These are phyloP conservation scores for Habropoda laboriosa DNA, from an alignment of 1,140 invertebrate species.

Conservation along the genomic window DNA sequence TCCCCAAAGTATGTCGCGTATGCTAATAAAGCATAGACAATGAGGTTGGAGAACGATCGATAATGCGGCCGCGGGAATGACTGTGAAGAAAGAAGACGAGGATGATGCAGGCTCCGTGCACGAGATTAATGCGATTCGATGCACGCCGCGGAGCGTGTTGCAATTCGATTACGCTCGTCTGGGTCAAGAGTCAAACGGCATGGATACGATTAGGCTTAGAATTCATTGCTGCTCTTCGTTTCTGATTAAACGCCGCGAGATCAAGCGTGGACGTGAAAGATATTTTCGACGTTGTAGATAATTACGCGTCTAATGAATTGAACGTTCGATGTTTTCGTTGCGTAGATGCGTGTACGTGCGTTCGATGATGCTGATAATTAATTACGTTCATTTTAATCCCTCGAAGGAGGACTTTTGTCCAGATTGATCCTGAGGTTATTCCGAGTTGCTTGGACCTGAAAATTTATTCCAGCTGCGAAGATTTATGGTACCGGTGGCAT, in stretches of 20 bases:
- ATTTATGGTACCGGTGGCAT: no score
- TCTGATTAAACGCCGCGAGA: slow-evolving; percentile 24
- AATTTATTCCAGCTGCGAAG: no score
- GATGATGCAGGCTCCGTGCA: neutral
- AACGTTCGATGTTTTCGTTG: neutral
- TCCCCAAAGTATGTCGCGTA: neutral
- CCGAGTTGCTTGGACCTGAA: neutral
- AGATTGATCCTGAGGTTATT: neutral
- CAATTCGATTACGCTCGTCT: slow-evolving; percentile 68
- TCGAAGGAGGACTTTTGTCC: neutral
- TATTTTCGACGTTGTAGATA: neutral
- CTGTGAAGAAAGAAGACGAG: slow-evolving; percentile 10
- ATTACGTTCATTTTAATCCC: neutral
- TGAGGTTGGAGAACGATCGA: neutral
- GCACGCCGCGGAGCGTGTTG: slow-evolving; percentile 59
- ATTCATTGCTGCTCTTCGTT: slow-evolving; percentile 6
- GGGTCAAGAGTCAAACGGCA: slow-evolving; percentile 37
- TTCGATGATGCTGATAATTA: neutral
- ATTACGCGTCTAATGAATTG: neutral
- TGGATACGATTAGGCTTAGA: slow-evolving; percentile 28
- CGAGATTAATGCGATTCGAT: slow-evolving; percentile 63
- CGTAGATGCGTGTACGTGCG: neutral
- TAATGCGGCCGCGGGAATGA: slow-evolving; percentile 1
- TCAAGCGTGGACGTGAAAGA: neutral
- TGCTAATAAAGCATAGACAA: slow-evolving; percentile 20